These are phyloP conservation scores for Epinephelus cyanopodus DNA, from an alignment of 2,113 vertebrate genomes.

Conservation along the genomic window DNA sequence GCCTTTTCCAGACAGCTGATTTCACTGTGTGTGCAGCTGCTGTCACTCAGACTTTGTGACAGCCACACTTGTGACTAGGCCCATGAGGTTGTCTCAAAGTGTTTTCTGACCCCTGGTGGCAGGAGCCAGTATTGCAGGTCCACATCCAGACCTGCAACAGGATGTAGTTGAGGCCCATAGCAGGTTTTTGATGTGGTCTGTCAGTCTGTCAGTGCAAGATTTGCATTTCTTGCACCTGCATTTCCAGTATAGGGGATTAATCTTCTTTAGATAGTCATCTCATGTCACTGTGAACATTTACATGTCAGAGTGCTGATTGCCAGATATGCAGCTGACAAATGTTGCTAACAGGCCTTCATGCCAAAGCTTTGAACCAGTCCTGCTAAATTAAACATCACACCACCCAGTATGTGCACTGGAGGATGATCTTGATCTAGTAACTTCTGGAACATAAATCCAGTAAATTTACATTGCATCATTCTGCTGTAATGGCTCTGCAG, in stretches of 20 bases:
- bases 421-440: background rate
- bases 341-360: background rate
- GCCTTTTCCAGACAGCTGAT: background rate
- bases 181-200: background rate
- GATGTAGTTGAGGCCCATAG: background rate
- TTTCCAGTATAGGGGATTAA: background rate
- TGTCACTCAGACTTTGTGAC: background rate
- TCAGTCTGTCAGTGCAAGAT: background rate
- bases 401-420: background rate
- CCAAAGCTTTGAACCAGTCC: background rate
- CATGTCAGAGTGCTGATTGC: background rate
- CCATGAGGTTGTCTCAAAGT: background rate
- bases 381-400: background rate
- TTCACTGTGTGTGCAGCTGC: background rate
- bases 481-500: background rate
- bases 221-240: background rate
- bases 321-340: background rate
- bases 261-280: background rate
- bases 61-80: background rate
- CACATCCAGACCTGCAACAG: background rate
- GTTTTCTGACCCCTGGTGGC: slow-evolving; percentile 58
- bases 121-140: background rate
- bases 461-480: background rate
- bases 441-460: background rate
- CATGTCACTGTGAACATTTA: background rate